Percentiles rank a stretch among this genome's conserved stretches.
Evolutionary conservation across 2,113 vertebrate species (phyloP).

Genomic region (Phrynocephalus versicolor): DNA sequence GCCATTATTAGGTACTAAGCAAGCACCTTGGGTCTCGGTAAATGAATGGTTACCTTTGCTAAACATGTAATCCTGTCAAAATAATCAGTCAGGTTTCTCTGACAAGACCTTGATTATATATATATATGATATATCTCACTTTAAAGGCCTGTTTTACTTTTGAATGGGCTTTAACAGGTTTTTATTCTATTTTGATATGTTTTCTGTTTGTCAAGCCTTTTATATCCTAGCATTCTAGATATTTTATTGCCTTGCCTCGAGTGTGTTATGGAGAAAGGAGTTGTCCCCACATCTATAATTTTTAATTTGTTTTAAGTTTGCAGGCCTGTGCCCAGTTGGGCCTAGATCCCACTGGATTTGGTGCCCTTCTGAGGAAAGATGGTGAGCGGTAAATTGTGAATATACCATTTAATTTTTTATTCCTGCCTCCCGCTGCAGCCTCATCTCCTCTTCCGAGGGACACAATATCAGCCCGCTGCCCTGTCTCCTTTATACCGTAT

Average conservation of each 20-base stretch:
- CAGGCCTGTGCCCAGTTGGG: background rate
- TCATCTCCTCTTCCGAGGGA: background rate
- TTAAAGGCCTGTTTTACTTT: background rate
- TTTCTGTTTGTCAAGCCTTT: background rate
- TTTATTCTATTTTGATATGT: background rate
- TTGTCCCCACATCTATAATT: background rate
- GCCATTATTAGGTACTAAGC: constrained; percentile 21
- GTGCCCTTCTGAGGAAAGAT: background rate
- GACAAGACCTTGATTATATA: constrained; percentile 27
- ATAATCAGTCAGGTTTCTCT: constrained; percentile 26
- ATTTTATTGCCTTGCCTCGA: background rate
- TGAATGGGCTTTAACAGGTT: background rate
- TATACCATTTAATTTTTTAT: background rate
- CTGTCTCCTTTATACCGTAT: background rate
- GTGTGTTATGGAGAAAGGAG: background rate
- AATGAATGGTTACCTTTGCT: constrained; percentile 14
- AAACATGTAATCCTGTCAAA: constrained; percentile 25
- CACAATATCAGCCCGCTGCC: background rate
- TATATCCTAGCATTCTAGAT: background rate
- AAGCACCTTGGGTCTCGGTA: constrained; percentile 15
- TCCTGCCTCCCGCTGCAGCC: background rate
- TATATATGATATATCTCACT: background rate
- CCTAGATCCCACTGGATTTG: background rate
- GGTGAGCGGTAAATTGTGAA: background rate
- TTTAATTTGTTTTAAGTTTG: background rate